Base-by-base conservation (phyloP, 1,140 invertebrate genomes). In the Euwallacea fornicatus region DNA sequence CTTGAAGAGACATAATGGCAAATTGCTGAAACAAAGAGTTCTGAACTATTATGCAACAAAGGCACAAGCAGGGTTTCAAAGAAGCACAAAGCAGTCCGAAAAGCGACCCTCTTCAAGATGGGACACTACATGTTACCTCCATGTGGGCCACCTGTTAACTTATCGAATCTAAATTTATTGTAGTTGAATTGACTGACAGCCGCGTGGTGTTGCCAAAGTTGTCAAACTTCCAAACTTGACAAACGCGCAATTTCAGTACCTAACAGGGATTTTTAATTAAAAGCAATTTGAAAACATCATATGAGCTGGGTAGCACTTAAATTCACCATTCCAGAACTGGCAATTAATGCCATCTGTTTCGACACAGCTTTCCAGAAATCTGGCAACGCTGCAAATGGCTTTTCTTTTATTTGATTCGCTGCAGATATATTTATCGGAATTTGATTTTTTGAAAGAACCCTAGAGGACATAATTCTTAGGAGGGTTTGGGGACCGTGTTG, bases 391-490 rank as follows among this genome's bases (percentile, higher is more conserved):
- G 54, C 16, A 50, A 2, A 50, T n/a, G 9, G 21, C 21, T 58
- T 16, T 16, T 58, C 16, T 61, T 41, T 61, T 11, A 21, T 41
- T 61, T 11, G 61, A 47, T 63, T 21, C 61, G 10, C 11, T 47
- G 44, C n/a, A 11, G 41, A 21, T 7, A 63, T 13, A 63, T 63
- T 63, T 63, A 63, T 63, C 21, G 42, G 44, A 47, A 63, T 63
- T 63, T 63, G 61, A 46, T 63, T 63, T 63, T 47, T 63, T 46
- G 15, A 47, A 63, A 63, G 61, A 42, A 13, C 21, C 21, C 21
- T 33, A 33, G 4, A 33, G 21, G 21, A 33, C 21, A 33, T 33
- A 33, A 33, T 33, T 33, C 21, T 33, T 33, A 33, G 1, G 21
- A 33, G 21, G 21, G 21, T 33, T 33, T 33, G 4, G 21, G 21